Evolutionary conservation across 1,140 invertebrate species (phyloP), one percentile per base, ranked within the genome.

Genomic region (Rhynchophorus ferrugineus): DNA sequence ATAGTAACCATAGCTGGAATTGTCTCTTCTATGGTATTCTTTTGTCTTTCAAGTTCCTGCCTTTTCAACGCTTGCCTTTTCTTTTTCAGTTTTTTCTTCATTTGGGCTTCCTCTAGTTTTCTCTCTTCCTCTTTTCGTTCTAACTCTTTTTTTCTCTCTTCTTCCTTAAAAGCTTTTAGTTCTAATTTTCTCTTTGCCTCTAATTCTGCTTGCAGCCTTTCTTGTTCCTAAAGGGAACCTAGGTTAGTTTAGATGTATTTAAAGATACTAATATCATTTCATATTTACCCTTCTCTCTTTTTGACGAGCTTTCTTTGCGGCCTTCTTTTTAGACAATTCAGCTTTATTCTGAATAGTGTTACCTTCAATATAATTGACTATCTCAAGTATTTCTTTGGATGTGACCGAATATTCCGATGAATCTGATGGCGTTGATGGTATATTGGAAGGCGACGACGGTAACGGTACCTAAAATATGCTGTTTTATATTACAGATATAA

Each of bases 1-100:
- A 87, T 86, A 1, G 84, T 87, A 3, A 87, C 84, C 67, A 86
- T 85, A 48, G 84, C 50, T 62, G 69, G 65, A 24, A 61, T 62
- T 7, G 61, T 63, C 65, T 71, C 62, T 56, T 67, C 65, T 14
- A 70, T 50, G 2, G 49, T 56, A 22, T 56, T 55, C 50, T 63
- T 58, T 22, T 56, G 44, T 50, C 50, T 41, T 50, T 44, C 43
- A 7, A 24, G 9, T 44, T 24, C 33, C 20, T 33, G n/a, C 13
- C 48, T 22, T 36, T 60, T 58, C 44, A 58, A 36, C 5, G 57
- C 58, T 46, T 59, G 56, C 11, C 43, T 44, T 45, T 56, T 42
- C 24, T 62, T 60, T 43, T 63, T 59, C 11, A 58, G 53, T 36
- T 51, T 51, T 34, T 57, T 61, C 37, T 56, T 60, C 8, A 42